Percentiles rank a stretch among this genome's conserved stretches.
phyloP scores from a whole-genome alignment of 53 echinoderm and acorn worm species.

The Astropecten irregularis region DNA sequence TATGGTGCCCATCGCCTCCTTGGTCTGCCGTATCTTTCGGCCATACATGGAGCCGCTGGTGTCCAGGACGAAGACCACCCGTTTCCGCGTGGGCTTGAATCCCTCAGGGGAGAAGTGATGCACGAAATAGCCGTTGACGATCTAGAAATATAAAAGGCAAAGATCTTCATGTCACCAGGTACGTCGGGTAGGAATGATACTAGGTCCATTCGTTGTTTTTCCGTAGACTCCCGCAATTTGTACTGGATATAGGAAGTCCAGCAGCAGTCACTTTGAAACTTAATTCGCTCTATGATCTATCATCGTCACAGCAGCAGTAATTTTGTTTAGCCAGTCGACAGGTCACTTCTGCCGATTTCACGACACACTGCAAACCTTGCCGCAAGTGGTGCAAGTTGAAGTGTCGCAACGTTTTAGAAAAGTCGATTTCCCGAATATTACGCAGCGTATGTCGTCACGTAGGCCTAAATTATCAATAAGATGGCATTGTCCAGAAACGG shows the following conservation, averaged over 20 bases:
- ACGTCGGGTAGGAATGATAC: background rate
- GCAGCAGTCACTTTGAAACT: background rate
- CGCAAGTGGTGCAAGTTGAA: no score
- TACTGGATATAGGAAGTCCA: background rate
- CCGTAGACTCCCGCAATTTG: background rate
- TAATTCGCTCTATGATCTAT: no score
- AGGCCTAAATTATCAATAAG: no score
- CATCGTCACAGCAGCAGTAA: no score
- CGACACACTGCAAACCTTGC: no score
- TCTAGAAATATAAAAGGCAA: conserved; percentile 13
- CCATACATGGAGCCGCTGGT: conserved; percentile 72
- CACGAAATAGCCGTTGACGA: conserved; percentile 67
- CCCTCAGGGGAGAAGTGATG: conserved; percentile 64
- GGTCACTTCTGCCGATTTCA: no score
- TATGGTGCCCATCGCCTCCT: conserved; percentile 58
- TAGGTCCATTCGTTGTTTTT: background rate
- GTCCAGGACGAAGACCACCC: conserved; percentile 80
- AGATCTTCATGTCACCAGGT: background rate
- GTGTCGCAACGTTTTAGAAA: no score
- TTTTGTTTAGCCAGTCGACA: no score
- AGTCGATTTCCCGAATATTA: no score
- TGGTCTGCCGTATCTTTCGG: conserved; percentile 46
- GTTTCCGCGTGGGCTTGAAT: conserved; percentile 34
- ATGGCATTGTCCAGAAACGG: no score
- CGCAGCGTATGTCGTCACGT: no score